These are phyloP conservation scores for Luperina nickerlii DNA, from an alignment of 2,888 invertebrate species.

Conservation along the genomic window DNA sequence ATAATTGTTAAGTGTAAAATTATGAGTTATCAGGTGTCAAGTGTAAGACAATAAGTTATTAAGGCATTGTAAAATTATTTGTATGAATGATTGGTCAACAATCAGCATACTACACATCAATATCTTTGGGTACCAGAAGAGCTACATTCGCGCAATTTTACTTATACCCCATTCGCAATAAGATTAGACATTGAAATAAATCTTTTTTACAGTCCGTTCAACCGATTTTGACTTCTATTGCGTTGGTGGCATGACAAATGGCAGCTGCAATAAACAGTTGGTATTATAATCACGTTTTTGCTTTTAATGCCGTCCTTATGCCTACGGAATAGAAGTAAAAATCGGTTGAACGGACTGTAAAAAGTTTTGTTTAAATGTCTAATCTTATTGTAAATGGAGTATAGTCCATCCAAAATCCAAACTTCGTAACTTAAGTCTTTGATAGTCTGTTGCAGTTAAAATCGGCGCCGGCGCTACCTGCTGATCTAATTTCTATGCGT, in stretches of 20 bases:
- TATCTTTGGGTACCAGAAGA: not conserved
- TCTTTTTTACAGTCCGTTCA: too few species aligned
- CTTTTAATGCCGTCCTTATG: too few species aligned
- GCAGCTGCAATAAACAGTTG: too few species aligned
- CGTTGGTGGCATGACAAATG: too few species aligned
- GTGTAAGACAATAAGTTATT: not conserved
- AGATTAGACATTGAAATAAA: too few species aligned
- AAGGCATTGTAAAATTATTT: not conserved
- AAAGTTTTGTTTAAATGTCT: too few species aligned
- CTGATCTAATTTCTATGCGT: conserved; percentile 91
- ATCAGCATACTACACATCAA: not conserved
- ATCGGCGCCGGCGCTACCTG: conserved; percentile 78
- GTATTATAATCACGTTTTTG: too few species aligned
- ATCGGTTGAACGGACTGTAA: too few species aligned
- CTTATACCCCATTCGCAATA: too few species aligned
- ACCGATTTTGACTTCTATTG: too few species aligned
- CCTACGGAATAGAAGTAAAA: too few species aligned
- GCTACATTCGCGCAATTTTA: not conserved
- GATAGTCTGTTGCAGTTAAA: not conserved
- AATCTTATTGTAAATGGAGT: too few species aligned
- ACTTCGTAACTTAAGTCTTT: not conserved
- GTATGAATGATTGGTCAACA: not conserved
- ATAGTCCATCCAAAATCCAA: not conserved
- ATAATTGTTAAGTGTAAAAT: conserved; percentile 1
- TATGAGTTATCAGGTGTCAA: not conserved